Percentiles rank a stretch among this genome's conserved stretches.
These are phyloP conservation scores for Pheosia tremula DNA, from an alignment of 2,888 invertebrate species.

Conservation along the genomic window DNA sequence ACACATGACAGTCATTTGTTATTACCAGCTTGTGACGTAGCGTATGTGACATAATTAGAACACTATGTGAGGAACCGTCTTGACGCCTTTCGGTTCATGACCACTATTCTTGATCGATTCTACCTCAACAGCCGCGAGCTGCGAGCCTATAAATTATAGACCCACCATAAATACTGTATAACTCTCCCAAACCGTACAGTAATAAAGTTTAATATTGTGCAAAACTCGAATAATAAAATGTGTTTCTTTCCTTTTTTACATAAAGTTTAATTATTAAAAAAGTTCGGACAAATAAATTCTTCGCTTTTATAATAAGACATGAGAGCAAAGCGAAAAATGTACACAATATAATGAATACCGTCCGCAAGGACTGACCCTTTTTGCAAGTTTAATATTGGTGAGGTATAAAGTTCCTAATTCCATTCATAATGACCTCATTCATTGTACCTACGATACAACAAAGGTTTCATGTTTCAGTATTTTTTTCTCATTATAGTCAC, in stretches of 20 bases:
- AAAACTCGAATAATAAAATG: neutral
- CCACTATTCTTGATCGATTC: too few species aligned
- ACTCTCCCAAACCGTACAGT: too few species aligned
- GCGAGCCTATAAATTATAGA: too few species aligned
- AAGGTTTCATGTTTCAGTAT: neutral
- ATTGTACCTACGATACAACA: neutral
- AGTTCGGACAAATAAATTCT: neutral
- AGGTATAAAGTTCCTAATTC: slow-evolving; percentile 2
- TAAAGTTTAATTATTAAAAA: slow-evolving; percentile 2
- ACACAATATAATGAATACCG: slow-evolving; percentile 1
- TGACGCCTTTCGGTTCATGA: too few species aligned
- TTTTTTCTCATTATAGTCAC: neutral
- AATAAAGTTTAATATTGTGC: neutral
- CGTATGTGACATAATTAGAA: too few species aligned
- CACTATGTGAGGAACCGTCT: too few species aligned
- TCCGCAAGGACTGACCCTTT: neutral
- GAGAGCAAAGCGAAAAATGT: slow-evolving; percentile 2
- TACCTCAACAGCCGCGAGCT: too few species aligned
- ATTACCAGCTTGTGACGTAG: too few species aligned
- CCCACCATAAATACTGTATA: too few species aligned
- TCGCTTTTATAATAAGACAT: neutral
- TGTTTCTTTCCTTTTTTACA: neutral
- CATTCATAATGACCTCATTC: neutral
- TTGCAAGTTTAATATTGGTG: neutral
- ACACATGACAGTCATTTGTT: too few species aligned